Evolutionary conservation across 2,888 invertebrate genomes (phyloP).

Genomic region (Diploptera punctata): DNA sequence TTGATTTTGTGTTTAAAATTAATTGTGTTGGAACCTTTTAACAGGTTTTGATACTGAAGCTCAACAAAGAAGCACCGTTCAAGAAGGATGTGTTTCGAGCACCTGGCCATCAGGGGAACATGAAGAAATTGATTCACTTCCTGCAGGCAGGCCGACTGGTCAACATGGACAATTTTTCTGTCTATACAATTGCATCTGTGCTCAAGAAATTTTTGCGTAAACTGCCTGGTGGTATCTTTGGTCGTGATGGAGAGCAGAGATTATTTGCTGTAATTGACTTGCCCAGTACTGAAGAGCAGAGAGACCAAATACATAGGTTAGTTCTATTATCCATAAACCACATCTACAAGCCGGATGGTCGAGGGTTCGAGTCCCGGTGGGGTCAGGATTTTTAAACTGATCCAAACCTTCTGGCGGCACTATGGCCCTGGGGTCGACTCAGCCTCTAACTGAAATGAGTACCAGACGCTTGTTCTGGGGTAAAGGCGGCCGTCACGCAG

Average conservation of each 20-base stretch:
- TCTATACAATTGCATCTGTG: constrained; percentile 98
- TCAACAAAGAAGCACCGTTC: constrained; percentile 93
- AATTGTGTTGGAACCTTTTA: too few species aligned
- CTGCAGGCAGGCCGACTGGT: constrained; percentile 82
- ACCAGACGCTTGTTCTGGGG: too few species aligned
- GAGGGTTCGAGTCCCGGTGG: too few species aligned
- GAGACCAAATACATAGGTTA: constrained; percentile 91
- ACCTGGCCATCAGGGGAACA: constrained; percentile 93
- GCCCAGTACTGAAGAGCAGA: constrained; percentile 81
- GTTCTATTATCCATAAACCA: too few species aligned
- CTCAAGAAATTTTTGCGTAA: constrained; percentile 97
- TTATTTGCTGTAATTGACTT: constrained; percentile 88
- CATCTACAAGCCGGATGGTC: too few species aligned
- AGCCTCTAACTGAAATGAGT: too few species aligned
- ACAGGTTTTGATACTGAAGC: constrained; percentile 88
- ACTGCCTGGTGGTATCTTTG: constrained; percentile 96
- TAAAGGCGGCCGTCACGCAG: too few species aligned
- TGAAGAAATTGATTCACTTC: constrained; percentile 93
- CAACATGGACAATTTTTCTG: constrained; percentile 94
- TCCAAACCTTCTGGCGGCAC: too few species aligned
- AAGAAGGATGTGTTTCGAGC: constrained; percentile 95
- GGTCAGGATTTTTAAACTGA: too few species aligned
- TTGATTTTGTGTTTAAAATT: constrained; percentile 37
- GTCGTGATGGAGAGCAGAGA: constrained; percentile 87
- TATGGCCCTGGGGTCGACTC: too few species aligned